Conservation (phyloP, 2,113 vertebrate genomes). For the Lontra canadensis region DNA sequence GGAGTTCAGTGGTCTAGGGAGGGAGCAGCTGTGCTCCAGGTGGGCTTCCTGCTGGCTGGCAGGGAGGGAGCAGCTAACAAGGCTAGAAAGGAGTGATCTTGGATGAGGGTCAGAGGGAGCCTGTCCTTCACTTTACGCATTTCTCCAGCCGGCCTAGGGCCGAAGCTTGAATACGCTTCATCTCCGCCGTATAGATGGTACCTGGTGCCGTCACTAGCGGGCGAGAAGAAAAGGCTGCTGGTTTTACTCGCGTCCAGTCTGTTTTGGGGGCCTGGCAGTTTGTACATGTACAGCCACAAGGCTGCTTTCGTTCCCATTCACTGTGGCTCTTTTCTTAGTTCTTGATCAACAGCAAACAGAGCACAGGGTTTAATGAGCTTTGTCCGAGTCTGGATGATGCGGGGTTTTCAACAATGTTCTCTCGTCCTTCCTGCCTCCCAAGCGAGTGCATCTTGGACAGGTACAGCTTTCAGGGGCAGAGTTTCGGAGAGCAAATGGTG, state of each 20-base stretch:
- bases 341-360: neutral
- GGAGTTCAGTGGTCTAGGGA: neutral
- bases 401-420: neutral
- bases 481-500: neutral
- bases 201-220: neutral
- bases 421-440: neutral
- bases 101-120: neutral
- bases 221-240: neutral
- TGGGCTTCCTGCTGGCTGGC: neutral
- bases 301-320: neutral
- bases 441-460: neutral
- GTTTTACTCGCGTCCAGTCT: neutral
- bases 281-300: neutral
- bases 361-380: neutral
- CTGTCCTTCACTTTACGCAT: neutral
- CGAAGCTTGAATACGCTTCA: neutral
- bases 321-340: neutral
- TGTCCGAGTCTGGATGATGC: neutral
- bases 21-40: neutral
- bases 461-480: accelerated
- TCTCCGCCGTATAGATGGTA: neutral
- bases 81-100: neutral
- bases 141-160: neutral
- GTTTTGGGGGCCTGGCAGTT: too few species aligned
- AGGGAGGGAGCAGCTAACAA: neutral